Base-by-base conservation (phyloP, 2,888 invertebrate genomes). In the Agriopis aurantiaria region DNA sequence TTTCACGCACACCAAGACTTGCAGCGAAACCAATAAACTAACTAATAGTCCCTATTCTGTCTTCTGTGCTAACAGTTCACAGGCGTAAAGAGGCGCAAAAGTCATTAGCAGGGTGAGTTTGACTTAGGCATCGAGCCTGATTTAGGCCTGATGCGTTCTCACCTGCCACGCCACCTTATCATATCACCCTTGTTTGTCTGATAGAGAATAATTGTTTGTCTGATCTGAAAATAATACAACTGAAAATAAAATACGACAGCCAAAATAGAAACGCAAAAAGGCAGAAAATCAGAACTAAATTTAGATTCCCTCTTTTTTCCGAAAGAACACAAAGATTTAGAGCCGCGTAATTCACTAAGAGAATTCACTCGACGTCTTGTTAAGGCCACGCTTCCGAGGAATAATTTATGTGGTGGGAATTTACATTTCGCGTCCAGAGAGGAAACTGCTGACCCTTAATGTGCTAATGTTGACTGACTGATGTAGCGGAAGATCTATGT, bases 291-390 rank as follows among this genome's bases (percentile, higher is more conserved):
- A 55, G 33, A 40, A 58, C 45, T 6, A 55, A 59, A 66, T 66
- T 53, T n/a, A n/a, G 12, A 17, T 60, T 55, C 14, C 53, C 58
- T 67, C 63, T 55, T 73, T 75, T 71, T 74, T 75, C 71, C 72
- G 49, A 74, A 75, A 75, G 74, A 75, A 68, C 75, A 72, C 68
- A 43, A 67, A 75, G 76, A 77, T 77, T 77, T 77, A 77, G 72
- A 68, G 59, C 69, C 56, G 60, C 66, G 72, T 77, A 74, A 74
- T 75, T 77, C 75, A 75, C 67, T 72, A 56, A 59, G 73, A 61
- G 75, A 71, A 76, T 76, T 76, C 73, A 72, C 70, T 70, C 70
- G 76, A 72, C 73, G 73, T 72, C 76, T 76, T 76, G 76, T 77
- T 77, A 75, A 67, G 68, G 70, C 62, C 59, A 55, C 67, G 72